These are phyloP conservation scores for Gymnothorax reevesii DNA, from an alignment of 2,797 vertebrate genomes.

Conservation along the genomic window DNA sequence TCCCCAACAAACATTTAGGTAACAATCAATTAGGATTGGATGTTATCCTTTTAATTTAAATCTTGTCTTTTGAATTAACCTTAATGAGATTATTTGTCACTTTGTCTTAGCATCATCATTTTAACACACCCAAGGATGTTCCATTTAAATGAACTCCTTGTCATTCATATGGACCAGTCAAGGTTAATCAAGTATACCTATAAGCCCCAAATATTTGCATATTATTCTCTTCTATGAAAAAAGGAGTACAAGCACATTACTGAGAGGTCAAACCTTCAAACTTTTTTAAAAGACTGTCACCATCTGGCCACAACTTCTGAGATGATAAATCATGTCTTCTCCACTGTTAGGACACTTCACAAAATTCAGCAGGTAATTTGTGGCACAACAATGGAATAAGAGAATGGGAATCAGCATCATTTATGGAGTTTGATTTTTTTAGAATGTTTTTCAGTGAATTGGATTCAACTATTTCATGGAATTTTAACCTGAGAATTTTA, in stretches of 20 bases:
- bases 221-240: neutral
- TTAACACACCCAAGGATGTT: neutral
- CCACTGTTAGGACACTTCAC: neutral
- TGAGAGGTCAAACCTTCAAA: neutral
- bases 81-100: neutral
- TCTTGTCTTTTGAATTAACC: neutral
- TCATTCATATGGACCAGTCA: neutral
- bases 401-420: neutral
- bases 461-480: neutral
- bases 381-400: neutral
- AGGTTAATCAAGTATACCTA: too few species aligned
- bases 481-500: neutral
- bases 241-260: neutral
- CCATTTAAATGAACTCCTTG: neutral
- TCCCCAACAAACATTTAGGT: neutral
- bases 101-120: neutral
- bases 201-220: neutral
- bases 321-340: neutral
- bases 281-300: conserved; percentile 12
- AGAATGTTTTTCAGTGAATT: neutral
- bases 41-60: conserved; percentile 4
- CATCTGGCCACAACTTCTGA: neutral
- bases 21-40: neutral
- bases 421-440: neutral
- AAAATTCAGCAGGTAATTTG: neutral